These are phyloP conservation scores for Oligia strigilis DNA, from an alignment of 2,888 invertebrate species.

Conservation along the genomic window DNA sequence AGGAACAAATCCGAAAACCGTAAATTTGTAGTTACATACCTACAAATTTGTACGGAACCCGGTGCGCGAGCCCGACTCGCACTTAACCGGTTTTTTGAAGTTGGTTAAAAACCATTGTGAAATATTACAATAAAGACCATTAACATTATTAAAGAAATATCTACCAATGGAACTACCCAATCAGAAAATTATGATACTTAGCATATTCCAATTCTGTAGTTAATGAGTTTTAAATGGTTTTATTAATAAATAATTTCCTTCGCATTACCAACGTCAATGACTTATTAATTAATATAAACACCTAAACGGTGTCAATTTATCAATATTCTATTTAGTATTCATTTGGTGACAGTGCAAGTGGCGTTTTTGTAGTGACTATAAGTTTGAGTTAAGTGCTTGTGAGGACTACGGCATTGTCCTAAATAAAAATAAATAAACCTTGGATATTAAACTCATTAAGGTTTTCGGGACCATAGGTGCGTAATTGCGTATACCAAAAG, in stretches of 20 bases:
- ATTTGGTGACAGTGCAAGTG: constrained; percentile 25
- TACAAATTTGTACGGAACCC: no score
- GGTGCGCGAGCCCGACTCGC: no score
- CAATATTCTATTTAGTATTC: constrained; percentile 29
- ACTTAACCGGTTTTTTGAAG: no score
- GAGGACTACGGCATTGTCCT: neutral
- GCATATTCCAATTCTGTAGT: constrained; percentile 7
- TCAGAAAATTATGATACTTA: constrained; percentile 21
- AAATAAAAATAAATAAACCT: neutral
- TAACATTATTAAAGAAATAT: neutral
- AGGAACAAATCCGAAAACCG: no score
- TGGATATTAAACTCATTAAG: neutral
- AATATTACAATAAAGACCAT: constrained; percentile 1
- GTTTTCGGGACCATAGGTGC: neutral
- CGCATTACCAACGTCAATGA: constrained; percentile 19
- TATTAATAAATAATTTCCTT: constrained; percentile 25
- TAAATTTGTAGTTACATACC: no score
- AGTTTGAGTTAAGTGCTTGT: neutral
- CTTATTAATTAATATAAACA: constrained; percentile 31
- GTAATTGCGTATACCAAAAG: neutral
- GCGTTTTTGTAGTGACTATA: constrained; percentile 7
- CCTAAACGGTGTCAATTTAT: constrained; percentile 1
- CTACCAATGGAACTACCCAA: constrained; percentile 10
- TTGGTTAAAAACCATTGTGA: neutral
- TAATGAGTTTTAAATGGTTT: constrained; percentile 54